Conservation (phyloP, 2,113 vertebrate genomes). For the Excalfactoria chinensis region DNA sequence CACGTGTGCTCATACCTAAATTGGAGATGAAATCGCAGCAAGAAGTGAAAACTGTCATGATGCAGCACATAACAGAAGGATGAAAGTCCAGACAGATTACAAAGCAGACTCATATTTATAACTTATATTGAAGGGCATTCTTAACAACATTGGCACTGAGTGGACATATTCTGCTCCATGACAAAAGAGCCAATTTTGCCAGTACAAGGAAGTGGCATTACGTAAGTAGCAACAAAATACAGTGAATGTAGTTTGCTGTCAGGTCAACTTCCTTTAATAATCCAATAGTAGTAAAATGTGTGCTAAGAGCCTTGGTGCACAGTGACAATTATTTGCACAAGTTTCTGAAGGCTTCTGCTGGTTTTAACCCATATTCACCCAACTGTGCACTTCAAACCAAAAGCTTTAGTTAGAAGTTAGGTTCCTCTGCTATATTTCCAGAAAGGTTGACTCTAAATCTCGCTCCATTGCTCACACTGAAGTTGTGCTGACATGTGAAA, state of each 20-base stretch:
- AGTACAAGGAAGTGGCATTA: neutral
- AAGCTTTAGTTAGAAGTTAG: neutral
- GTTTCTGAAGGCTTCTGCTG: neutral
- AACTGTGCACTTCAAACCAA: neutral
- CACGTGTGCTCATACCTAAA: neutral
- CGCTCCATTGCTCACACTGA: neutral
- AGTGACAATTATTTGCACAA: neutral
- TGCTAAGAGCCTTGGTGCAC: neutral
- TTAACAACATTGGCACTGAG: neutral
- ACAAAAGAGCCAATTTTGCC: neutral
- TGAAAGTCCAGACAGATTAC: neutral
- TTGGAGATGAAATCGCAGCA: neutral
- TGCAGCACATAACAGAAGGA: neutral
- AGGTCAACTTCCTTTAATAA: neutral
- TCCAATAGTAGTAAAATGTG: accelerated
- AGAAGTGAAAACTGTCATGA: neutral
- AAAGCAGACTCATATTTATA: neutral
- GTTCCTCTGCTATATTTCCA: neutral
- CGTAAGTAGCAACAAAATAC: neutral
- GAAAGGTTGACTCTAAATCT: neutral
- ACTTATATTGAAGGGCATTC: neutral
- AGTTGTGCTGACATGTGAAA: neutral
- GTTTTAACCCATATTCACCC: neutral
- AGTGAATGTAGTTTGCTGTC: neutral
- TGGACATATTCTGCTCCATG: neutral